Evolutionary conservation across 1,140 invertebrate species (phyloP), one percentile per base, ranked within the genome.

Genomic region (Anadara kagoshimensis): DNA sequence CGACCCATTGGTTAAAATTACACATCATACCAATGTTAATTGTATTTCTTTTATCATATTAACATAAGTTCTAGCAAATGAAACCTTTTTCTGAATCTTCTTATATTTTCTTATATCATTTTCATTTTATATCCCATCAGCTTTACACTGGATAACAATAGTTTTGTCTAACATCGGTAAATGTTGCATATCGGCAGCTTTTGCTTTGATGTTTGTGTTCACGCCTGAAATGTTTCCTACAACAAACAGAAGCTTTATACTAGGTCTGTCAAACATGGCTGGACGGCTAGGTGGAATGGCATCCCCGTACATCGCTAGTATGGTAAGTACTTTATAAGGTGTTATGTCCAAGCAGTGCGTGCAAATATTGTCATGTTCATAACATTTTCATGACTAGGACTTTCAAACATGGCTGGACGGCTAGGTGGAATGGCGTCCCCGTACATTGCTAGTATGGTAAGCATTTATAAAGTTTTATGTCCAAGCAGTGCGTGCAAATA

Each of bases 221-320:
- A 59, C 57, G 1, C 43, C 57, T 14, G 57, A 59, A 41, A 16
- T 59, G 57, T 59, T 59, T 59, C 57, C 57, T 10, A 59, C 57
- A 2, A 41, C 57, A 16, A 59, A n/a, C 16, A 24, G 57, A 8
- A 59, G 57, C 36, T 59, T 59, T 24, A 59, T 59, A 7, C 57
- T 59, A 0, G 36, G 29, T 7, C 43, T 41, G 10, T 59, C 57
- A 14, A 59, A 59, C 18, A 59, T 59, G 29, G 36, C 11, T 0
- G 57, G 29, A 18, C 24, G 57, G 1, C 8, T 59, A 0, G 57
- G 57, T 41, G 36, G 29, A 1, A 16, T 59, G 20, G 24, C 16
- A 20, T 59, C 57, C 7, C 57, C 57, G 0, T 59, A 59, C 57
- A 59, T 59, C 8, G 57, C 57, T 3, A 41, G 43, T 41, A 7